A percentile compares a stretch with the other conserved stretches of the same genome.
phyloP scores from a whole-genome alignment of 1,140 invertebrate genomes.

The Drosophila carrolli region DNA sequence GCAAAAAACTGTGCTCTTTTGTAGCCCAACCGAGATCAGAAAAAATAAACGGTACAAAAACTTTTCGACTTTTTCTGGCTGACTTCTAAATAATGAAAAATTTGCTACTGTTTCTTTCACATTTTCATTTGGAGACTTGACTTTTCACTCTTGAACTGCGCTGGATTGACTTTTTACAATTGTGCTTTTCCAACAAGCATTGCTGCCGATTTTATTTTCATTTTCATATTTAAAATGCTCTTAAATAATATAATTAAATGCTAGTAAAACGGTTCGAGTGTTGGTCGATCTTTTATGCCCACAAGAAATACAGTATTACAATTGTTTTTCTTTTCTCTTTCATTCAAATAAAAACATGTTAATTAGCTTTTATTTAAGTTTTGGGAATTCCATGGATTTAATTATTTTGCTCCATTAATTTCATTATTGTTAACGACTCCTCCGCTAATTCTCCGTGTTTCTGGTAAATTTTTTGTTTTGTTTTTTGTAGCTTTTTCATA shows the following conservation, averaged over 20 bases:
- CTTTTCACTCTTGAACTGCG: constrained; percentile 32
- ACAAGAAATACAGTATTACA: constrained; percentile 64
- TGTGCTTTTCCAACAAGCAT: constrained; percentile 45
- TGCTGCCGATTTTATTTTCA: constrained; percentile 50
- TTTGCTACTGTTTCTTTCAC: constrained; percentile 16
- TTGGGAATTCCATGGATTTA: constrained; percentile 77
- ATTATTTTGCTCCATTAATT: constrained; percentile 40
- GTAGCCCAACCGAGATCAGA: constrained; percentile 39
- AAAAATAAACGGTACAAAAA: constrained; percentile 15
- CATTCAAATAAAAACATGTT: constrained; percentile 69
- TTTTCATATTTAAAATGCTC: constrained; percentile 59
- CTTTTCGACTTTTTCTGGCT: constrained; percentile 13
- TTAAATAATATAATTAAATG: constrained; percentile 65
- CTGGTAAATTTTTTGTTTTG: constrained; percentile 42
- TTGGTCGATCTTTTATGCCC: constrained; percentile 68
- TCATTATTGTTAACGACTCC: constrained; percentile 44
- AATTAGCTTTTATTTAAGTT: constrained; percentile 52
- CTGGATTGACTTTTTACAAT: constrained; percentile 56
- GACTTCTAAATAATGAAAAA: constrained; percentile 22
- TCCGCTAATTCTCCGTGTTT: constrained; percentile 39
- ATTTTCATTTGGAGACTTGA: constrained; percentile 24
- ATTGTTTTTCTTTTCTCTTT: constrained; percentile 19
- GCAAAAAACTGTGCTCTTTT: constrained; percentile 10
- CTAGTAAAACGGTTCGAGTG: constrained; percentile 56
- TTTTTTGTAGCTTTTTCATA: constrained; percentile 63